phyloP scores from a whole-genome alignment of 1,140 invertebrate genomes.

The Drosophila sproati region DNA sequence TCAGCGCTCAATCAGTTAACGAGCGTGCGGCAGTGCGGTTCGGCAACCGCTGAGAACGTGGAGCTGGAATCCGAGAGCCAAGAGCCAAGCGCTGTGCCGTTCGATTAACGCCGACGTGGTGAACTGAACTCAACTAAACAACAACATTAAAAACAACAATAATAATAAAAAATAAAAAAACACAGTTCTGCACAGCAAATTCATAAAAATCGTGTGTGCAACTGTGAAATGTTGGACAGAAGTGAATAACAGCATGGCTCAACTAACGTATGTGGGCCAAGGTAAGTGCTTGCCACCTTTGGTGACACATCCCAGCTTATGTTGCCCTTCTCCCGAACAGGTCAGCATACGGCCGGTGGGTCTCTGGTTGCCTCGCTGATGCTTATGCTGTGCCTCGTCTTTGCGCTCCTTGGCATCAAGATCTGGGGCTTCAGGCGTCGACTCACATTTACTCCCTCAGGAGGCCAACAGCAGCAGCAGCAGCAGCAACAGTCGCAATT shows the following conservation, averaged over 20 bases:
- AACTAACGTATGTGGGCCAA: conserved; percentile 66
- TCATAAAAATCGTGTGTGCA: conserved; percentile 48
- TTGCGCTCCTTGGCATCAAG: conserved; percentile 78
- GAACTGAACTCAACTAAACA: conserved; percentile 46
- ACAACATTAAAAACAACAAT: conserved; percentile 14
- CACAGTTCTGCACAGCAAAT: conserved; percentile 12
- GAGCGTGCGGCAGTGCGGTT: conserved; percentile 43
- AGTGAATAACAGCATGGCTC: conserved; percentile 65
- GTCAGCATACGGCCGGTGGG: conserved; percentile 46
- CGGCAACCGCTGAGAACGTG: conserved; percentile 43
- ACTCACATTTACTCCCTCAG: conserved; percentile 64
- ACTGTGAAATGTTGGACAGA: conserved; percentile 63
- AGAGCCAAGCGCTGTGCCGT: conserved; percentile 42
- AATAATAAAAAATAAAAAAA: no score
- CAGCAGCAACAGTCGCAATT: conserved; percentile 30
- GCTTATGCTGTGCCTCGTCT: conserved; percentile 68
- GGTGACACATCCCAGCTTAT: background rate
- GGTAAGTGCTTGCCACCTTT: conserved; percentile 45
- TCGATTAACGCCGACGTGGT: conserved; percentile 79
- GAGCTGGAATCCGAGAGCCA: conserved; percentile 28
- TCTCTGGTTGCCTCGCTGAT: conserved; percentile 48
- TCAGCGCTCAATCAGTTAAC: conserved; percentile 69
- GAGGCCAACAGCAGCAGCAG: conserved; percentile 30
- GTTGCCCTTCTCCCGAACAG: conserved; percentile 20
- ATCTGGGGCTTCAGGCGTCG: conserved; percentile 85